Conservation (phyloP, 2,888 invertebrate genomes). For the Chymomyza fuscimana region DNA sequence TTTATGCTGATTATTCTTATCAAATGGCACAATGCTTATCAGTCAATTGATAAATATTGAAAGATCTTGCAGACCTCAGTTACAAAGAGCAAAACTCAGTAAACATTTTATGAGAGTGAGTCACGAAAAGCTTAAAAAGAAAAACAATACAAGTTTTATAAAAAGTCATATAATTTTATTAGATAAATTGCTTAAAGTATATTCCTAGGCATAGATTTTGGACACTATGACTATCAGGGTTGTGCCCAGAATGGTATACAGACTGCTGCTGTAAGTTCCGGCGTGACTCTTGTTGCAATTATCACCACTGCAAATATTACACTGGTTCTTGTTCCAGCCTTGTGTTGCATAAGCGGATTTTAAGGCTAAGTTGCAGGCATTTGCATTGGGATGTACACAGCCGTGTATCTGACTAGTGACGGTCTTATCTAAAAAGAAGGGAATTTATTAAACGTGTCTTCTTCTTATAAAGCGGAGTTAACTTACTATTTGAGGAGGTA, state of each 20-base stretch:
- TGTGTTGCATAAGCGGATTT: slow-evolving; percentile 35
- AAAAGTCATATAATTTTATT: neutral
- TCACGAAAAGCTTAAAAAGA: neutral
- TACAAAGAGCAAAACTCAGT: neutral
- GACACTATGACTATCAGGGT: slow-evolving; percentile 42
- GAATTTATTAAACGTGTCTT: neutral
- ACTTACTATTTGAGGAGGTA: slow-evolving; percentile 49
- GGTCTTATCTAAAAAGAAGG: slow-evolving; percentile 35
- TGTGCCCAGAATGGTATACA: slow-evolving; percentile 43
- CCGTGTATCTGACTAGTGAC: slow-evolving; percentile 42
- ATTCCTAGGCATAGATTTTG: slow-evolving; percentile 49
- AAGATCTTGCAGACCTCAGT: neutral
- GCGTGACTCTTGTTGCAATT: slow-evolving; percentile 70
- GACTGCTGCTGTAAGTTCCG: slow-evolving; percentile 63
- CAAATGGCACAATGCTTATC: slow-evolving; percentile 23
- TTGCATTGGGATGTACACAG: slow-evolving; percentile 43
- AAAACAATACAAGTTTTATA: neutral
- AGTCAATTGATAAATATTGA: slow-evolving; percentile 16
- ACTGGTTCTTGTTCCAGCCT: slow-evolving; percentile 25
- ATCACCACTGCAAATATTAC: slow-evolving; percentile 49
- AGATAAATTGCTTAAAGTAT: neutral
- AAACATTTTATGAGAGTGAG: neutral
- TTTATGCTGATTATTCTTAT: neutral
- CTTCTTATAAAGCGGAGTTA: neutral
- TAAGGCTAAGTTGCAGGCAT: slow-evolving; percentile 36